Evolutionary conservation across 2,888 invertebrate species (phyloP).

Genomic region (Drepana falcataria): DNA sequence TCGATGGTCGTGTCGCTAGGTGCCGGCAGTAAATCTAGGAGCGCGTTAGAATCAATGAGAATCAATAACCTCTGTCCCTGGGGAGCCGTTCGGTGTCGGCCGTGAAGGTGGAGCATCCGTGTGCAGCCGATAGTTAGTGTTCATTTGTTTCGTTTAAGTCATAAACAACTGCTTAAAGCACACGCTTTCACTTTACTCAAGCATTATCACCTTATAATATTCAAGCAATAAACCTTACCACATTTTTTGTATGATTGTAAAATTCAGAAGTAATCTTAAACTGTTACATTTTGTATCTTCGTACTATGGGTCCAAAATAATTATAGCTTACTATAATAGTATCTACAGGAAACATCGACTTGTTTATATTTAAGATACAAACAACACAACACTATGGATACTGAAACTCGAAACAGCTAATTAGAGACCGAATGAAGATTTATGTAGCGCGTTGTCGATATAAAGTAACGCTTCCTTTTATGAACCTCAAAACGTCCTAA

Average conservation of each 20-base stretch:
- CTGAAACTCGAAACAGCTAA: slow-evolving; percentile 50
- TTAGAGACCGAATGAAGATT: slow-evolving; percentile 74
- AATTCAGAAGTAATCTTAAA: no score
- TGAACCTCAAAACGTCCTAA: slow-evolving; percentile 78
- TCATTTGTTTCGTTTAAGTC: slow-evolving; percentile 2
- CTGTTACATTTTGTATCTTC: no score
- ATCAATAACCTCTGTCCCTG: slow-evolving; percentile 60
- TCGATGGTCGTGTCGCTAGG: slow-evolving; percentile 34
- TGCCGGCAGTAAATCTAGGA: slow-evolving; percentile 59
- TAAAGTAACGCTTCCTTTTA: slow-evolving; percentile 76
- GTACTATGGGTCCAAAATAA: background rate
- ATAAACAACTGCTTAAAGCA: background rate
- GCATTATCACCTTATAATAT: background rate
- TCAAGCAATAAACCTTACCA: background rate
- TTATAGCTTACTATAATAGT: background rate
- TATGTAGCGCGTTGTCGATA: slow-evolving; percentile 76
- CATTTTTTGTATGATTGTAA: no score
- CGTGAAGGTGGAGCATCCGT: slow-evolving; percentile 34
- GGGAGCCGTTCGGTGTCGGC: slow-evolving; percentile 53
- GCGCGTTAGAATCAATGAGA: slow-evolving; percentile 71
- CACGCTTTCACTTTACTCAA: background rate
- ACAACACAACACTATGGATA: slow-evolving; percentile 28
- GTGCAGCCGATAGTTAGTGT: slow-evolving; percentile 18
- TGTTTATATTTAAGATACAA: slow-evolving; percentile 17
- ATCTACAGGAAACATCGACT: background rate